Percentiles rank a stretch among this genome's conserved stretches.
Conservation (phyloP, 1,140 invertebrate genomes). For the Penaeus japonicus region DNA sequence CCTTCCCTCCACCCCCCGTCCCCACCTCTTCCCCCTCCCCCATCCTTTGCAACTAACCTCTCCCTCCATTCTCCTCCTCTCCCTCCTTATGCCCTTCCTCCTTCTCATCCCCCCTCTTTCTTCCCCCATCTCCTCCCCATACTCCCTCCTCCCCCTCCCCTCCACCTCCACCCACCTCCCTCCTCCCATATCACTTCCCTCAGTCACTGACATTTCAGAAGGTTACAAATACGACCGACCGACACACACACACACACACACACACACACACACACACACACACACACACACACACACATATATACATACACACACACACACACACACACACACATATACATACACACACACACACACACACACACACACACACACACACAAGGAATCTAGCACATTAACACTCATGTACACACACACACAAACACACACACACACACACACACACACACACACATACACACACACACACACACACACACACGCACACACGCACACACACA, state of each 20-base stretch:
- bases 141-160: not conserved
- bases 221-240: too few species aligned
- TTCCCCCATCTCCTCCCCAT: not conserved
- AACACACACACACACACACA: not conserved
- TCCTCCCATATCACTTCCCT: not conserved
- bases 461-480: not conserved
- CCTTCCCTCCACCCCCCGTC: too few species aligned
- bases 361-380: not conserved
- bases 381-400: not conserved
- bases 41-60: too few species aligned
- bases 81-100: not conserved
- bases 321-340: not conserved
- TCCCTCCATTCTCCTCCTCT: not conserved
- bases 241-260: not conserved
- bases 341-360: not conserved
- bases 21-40: too few species aligned
- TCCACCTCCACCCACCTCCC: not conserved
- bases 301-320: not conserved
- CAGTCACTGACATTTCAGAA: not conserved
- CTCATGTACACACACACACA: not conserved
- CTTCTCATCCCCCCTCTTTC: not conserved
- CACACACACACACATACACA: not conserved
- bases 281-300: not conserved
- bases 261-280: not conserved
- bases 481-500: not conserved